Evolutionary conservation across 2,888 invertebrate species (phyloP).

Genomic region (Heliconius aoede): DNA sequence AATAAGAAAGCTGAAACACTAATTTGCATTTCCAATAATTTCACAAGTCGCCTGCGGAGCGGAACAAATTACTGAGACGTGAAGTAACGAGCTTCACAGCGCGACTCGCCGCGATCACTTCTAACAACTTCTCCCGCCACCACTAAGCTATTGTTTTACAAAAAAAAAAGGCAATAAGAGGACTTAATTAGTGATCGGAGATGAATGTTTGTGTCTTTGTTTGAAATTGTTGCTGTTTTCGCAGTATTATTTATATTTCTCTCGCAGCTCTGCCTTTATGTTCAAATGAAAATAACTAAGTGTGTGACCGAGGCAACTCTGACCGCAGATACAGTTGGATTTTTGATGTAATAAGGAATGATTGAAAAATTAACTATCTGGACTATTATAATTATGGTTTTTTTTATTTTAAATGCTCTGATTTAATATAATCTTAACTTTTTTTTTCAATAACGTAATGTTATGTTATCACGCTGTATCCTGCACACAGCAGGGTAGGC

Average conservation of each 20-base stretch:
- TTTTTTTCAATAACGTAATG: no score
- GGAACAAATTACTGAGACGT: conserved; percentile 8
- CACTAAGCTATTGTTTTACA: background rate
- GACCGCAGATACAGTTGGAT: no score
- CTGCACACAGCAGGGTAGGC: no score
- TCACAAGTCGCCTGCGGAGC: conserved; percentile 5
- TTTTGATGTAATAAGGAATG: no score
- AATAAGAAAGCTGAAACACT: background rate
- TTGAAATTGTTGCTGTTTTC: background rate
- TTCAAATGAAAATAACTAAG: background rate
- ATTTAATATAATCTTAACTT: no score
- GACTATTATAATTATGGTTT: no score
- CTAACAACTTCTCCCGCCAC: conserved; percentile 12
- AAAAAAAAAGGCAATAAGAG: background rate
- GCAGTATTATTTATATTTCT: background rate
- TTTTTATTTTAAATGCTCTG: no score
- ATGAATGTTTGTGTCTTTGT: background rate
- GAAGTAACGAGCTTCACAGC: conserved; percentile 13
- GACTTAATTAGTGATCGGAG: conserved; percentile 7
- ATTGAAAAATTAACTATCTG: no score
- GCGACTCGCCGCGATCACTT: conserved; percentile 19
- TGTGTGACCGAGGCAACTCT: no score
- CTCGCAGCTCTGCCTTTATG: background rate
- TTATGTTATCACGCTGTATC: no score
- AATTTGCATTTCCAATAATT: conserved; percentile 15